phyloP scores from a whole-genome alignment of 2,888 invertebrate genomes.

The Tiphia femorata region DNA sequence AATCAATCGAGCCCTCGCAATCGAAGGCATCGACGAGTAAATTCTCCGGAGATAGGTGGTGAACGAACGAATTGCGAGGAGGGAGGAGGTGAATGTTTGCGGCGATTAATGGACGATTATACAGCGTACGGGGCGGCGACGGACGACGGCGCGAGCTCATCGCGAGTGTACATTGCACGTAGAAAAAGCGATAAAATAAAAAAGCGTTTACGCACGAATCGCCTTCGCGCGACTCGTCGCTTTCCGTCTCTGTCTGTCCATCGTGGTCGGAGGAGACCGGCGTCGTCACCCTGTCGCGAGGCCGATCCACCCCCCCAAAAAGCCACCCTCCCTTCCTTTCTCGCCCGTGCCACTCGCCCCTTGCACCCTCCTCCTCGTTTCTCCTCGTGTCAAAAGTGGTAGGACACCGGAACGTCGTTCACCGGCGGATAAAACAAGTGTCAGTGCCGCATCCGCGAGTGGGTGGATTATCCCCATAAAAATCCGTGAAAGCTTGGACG shows the following conservation, averaged over 20 bases:
- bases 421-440: slow-evolving; percentile 45
- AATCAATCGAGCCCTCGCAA: too few relatives aligned
- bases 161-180: slow-evolving; percentile 8
- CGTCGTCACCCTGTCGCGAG: too few relatives aligned
- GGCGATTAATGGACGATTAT: slow-evolving; percentile 37
- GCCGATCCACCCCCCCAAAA: background rate
- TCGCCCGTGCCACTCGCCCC: background rate
- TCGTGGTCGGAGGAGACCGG: too few relatives aligned
- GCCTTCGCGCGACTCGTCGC: slow-evolving; percentile 10
- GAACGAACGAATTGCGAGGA: background rate
- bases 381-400: slow-evolving; percentile 18
- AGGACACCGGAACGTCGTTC: slow-evolving; percentile 35
- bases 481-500: slow-evolving; percentile 29
- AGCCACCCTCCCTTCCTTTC: background rate
- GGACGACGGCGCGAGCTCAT: slow-evolving; percentile 15
- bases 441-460: slow-evolving; percentile 36
- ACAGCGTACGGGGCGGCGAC: slow-evolving; percentile 17
- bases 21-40: too few relatives aligned
- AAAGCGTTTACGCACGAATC: slow-evolving; percentile 42
- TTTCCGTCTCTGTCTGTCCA: too few relatives aligned
- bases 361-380: background rate
- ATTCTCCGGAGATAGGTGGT: too few relatives aligned
- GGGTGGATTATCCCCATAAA: slow-evolving; percentile 47
- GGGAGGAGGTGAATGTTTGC: background rate
- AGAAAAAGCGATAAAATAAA: slow-evolving; percentile 38